Percentiles rank a stretch among this genome's conserved stretches.
These are phyloP conservation scores for Bicyclus anynana DNA, from an alignment of 1,140 invertebrate species.

Conservation along the genomic window DNA sequence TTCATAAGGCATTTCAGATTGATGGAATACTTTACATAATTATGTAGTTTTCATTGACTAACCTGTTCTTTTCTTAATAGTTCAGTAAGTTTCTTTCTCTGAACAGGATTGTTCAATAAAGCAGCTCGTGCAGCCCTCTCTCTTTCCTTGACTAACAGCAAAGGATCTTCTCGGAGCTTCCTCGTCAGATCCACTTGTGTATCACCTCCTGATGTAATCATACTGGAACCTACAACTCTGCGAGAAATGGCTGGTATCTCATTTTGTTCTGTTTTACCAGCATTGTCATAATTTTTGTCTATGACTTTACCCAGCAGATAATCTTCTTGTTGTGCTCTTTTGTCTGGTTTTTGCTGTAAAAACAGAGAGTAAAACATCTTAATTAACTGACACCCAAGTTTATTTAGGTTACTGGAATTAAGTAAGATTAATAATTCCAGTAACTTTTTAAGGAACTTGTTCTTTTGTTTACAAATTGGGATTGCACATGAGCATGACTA, in stretches of 20 bases:
- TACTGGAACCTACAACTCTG: slow-evolving; percentile 77
- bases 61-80: slow-evolving; percentile 82
- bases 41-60: slow-evolving; percentile 11
- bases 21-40: neutral
- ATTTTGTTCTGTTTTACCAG: slow-evolving; percentile 81
- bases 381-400: too few species aligned
- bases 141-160: slow-evolving; percentile 89
- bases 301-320: slow-evolving; percentile 93
- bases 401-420: too few species aligned
- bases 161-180: slow-evolving; percentile 94
- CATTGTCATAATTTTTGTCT: slow-evolving; percentile 89
- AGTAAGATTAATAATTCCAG: too few species aligned
- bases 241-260: slow-evolving; percentile 86
- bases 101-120: slow-evolving; percentile 93
- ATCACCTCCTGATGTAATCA: slow-evolving; percentile 63
- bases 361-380: neutral
- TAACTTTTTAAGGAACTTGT: too few species aligned
- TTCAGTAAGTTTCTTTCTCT: slow-evolving; percentile 89
- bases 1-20: too few species aligned
- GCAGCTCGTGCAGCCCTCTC: slow-evolving; percentile 90
- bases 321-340: slow-evolving; percentile 88
- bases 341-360: slow-evolving; percentile 79
- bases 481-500: too few species aligned
- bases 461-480: too few species aligned
- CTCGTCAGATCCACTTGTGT: slow-evolving; percentile 88